Evolutionary conservation across 2,888 invertebrate genomes (phyloP).

Genomic region (Linnaemya tessellans): DNA sequence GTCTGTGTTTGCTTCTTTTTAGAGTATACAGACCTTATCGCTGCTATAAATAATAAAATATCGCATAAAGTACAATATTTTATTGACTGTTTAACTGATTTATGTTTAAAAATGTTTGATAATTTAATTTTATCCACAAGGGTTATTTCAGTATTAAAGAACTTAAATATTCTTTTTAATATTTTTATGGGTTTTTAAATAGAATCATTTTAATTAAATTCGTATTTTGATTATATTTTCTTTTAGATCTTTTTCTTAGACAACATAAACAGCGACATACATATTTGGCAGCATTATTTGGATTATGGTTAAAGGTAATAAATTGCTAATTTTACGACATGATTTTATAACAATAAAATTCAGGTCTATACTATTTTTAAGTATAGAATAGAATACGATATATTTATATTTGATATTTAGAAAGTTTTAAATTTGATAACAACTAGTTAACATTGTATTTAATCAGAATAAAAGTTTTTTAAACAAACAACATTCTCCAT

Average conservation of each 20-base stretch:
- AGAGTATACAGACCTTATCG: conserved; percentile 47
- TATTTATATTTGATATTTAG: background rate
- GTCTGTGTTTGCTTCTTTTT: conserved; percentile 17
- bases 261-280: background rate
- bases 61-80: conserved; percentile 30
- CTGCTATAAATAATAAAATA: conserved; percentile 2
- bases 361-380: background rate
- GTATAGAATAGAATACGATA: background rate
- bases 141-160: background rate
- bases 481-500: background rate
- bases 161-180: background rate
- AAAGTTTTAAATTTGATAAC: background rate
- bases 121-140: conserved; percentile 11
- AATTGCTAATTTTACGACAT: conserved; percentile 24
- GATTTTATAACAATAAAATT: background rate
- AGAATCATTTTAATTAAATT: background rate
- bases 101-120: conserved; percentile 34
- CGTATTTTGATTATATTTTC: conserved; percentile 1
- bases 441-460: background rate
- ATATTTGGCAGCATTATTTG: conserved; percentile 26
- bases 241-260: conserved; percentile 30
- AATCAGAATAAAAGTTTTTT: background rate
- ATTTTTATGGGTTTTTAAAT: conserved; percentile 40
- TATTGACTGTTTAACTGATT: conserved; percentile 38
- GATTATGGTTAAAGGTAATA: conserved; percentile 62